Conservation (phyloP, 2,113 vertebrate species). For the Crypturellus undulatus region DNA sequence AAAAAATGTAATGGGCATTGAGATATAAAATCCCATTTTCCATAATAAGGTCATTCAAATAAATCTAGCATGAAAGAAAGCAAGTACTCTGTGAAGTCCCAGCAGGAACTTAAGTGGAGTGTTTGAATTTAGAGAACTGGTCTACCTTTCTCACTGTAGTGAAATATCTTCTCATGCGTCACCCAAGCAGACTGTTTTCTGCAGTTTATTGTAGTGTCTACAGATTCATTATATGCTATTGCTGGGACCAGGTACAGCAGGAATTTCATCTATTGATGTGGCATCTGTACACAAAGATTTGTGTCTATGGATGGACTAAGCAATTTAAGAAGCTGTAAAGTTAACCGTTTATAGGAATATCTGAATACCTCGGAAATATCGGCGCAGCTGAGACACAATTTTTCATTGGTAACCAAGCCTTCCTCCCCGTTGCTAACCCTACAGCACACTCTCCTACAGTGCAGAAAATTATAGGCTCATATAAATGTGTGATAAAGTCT, state of each 20-base stretch:
- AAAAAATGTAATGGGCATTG: conserved; percentile 42
- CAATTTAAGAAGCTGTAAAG: neutral
- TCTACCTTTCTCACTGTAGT: conserved; percentile 22
- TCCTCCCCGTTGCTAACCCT: neutral
- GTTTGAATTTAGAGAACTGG: conserved; percentile 34
- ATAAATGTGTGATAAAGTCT: neutral
- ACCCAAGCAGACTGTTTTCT: neutral
- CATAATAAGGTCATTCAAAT: conserved; percentile 66
- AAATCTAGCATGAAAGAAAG: conserved; percentile 70
- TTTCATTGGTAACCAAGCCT: neutral
- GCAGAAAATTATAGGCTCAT: neutral
- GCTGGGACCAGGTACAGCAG: neutral
- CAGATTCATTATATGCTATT: neutral
- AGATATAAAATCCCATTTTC: conserved; percentile 66
- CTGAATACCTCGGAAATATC: neutral
- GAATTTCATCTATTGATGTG: neutral
- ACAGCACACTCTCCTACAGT: neutral
- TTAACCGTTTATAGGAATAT: neutral
- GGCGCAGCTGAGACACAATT: neutral
- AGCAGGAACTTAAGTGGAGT: conserved; percentile 38
- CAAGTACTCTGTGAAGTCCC: conserved; percentile 55
- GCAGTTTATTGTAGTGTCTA: neutral
- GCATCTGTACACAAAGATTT: neutral
- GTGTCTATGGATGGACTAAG: neutral
- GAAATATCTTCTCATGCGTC: neutral